Evolutionary conservation across 2,888 invertebrate genomes (phyloP), one percentile per base, ranked within the genome.

Genomic region (Synergus itoensis): DNA sequence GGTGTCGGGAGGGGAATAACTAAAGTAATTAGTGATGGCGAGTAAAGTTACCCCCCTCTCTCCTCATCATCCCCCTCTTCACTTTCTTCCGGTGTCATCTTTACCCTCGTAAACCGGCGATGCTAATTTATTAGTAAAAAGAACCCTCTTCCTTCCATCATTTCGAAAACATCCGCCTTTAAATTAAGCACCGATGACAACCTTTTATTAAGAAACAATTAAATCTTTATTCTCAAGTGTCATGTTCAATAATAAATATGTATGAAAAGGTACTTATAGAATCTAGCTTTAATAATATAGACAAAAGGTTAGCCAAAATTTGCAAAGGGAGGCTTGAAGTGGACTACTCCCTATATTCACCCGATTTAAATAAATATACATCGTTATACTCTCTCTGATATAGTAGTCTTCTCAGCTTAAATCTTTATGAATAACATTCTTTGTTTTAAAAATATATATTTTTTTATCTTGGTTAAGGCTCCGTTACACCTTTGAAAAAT

Each of bases 21-120:
- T 87, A 87, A 88, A 87, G 88, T 90, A 90, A 89, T 89, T 89
- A 90, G 88, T 88, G 87, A 86, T 86, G 88, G 88, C 53, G 53
- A 53, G n/a, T 21, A 60, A 60, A 60, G 21, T 60, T 21, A 60
- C 28, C 28, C 28, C 60, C 60, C 60, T 21, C 21, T 60, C 12
- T 60, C 18, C 21, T 18, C 12, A 60, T 11, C 21, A 18, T 12
- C 60, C 12, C 18, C 21, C 18, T 21, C 60, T 60, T 3, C 21
- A n/a, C 21, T 60, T 60, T 60, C 60, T 21, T 60, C 60, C 21
- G 4, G 60, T 60, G 60, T 60, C 60, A 60, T 60, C 12, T 60
- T 60, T 60, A 60, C 60, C 60, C 60, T 60, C 12, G 60, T 60
- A 21, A 60, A 60, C 21, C 21, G 21, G 4, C 21, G 60, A 60